phyloP scores from a whole-genome alignment of 1,140 invertebrate species.

The Dicyema japonicum region DNA sequence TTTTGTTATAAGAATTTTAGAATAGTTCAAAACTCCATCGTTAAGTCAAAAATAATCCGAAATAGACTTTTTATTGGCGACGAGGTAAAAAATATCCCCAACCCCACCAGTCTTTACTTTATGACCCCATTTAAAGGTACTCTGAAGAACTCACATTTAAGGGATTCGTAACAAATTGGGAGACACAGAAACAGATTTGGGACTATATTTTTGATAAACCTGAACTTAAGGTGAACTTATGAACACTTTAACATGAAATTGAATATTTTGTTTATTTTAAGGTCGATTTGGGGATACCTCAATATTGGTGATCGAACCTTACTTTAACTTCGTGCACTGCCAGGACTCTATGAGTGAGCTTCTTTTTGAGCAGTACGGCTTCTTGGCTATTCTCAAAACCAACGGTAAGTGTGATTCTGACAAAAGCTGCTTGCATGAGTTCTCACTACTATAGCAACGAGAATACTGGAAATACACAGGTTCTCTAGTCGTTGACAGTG shows the following conservation, averaged over 20 bases:
- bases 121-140: constrained; percentile 64
- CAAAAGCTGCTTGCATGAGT: constrained; percentile 23
- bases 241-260: background rate
- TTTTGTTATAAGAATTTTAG: too few relatives aligned
- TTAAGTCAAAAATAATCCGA: constrained; percentile 79
- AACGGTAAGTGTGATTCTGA: constrained; percentile 29
- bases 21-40: constrained; percentile 91
- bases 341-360: constrained; percentile 73
- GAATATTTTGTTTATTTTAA: constrained; percentile 6
- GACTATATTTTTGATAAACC: constrained; percentile 67
- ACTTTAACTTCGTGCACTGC: constrained; percentile 60
- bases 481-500: constrained; percentile 55
- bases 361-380: constrained; percentile 84
- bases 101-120: constrained; percentile 66
- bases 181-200: constrained; percentile 65
- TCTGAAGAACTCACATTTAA: too few relatives aligned
- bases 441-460: constrained; percentile 24
- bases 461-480: constrained; percentile 25
- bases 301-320: constrained; percentile 57
- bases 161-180: constrained; percentile 73
- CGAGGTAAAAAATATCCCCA: constrained; percentile 65
- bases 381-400: constrained; percentile 41
- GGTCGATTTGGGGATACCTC: constrained; percentile 25
- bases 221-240: constrained; percentile 39
- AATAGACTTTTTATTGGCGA: constrained; percentile 61